Percentiles rank a stretch among this genome's conserved stretches.
These are phyloP conservation scores for Trichoplusia ni DNA, from an alignment of 1,140 invertebrate genomes.

Conservation along the genomic window DNA sequence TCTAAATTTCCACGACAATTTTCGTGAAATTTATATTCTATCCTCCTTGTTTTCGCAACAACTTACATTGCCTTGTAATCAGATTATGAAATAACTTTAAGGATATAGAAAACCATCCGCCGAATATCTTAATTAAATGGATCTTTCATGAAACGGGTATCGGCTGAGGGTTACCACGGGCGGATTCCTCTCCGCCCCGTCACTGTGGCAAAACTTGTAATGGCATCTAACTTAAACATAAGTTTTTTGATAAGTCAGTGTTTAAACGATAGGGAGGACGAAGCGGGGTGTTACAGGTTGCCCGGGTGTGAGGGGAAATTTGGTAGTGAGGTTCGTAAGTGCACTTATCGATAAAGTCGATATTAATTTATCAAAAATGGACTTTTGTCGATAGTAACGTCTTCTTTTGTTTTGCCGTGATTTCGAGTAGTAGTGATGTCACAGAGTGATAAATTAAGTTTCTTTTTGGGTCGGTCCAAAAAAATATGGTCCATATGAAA, in stretches of 20 bases:
- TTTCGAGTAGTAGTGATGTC: not conserved
- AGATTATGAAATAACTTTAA: conserved; percentile 38
- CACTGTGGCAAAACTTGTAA: conserved; percentile 65
- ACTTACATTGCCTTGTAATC: conserved; percentile 37
- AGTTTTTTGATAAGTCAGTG: conserved; percentile 81
- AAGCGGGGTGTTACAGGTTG: conserved; percentile 72
- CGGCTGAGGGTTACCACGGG: conserved; percentile 22
- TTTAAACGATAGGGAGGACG: conserved; percentile 69
- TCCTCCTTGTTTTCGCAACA: conserved; percentile 27
- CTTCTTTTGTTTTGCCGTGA: not conserved
- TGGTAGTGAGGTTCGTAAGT: conserved; percentile 47
- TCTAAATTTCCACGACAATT: conserved; percentile 16
- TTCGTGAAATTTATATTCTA: conserved; percentile 18
- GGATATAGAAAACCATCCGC: conserved; percentile 30
- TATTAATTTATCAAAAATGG: not conserved
- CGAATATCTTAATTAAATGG: conserved; percentile 43
- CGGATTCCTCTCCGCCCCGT: conserved; percentile 29
- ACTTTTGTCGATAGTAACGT: not conserved
- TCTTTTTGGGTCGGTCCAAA: too few relatives aligned
- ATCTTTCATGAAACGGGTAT: conserved; percentile 17
- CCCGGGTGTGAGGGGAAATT: conserved; percentile 58
- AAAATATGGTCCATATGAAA: too few relatives aligned
- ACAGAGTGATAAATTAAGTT: too few relatives aligned
- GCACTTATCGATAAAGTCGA: conserved; percentile 33
- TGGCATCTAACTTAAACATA: conserved; percentile 75